Evolutionary conservation across 37 sponge, comb jelly and placozoan genomes (phyloP).

Genomic region (Hexactinellida sp.): DNA sequence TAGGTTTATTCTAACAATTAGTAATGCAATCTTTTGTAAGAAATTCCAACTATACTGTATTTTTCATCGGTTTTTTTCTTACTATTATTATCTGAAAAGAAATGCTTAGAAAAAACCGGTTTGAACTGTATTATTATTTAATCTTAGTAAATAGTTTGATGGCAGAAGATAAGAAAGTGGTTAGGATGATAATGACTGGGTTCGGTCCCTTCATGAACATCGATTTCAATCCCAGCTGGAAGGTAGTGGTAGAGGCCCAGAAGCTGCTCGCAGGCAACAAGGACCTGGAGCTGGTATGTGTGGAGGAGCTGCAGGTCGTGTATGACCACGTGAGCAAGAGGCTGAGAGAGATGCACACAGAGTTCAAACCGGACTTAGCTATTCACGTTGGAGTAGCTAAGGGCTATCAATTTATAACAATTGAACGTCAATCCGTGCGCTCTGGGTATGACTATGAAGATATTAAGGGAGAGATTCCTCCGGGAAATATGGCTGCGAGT

Average conservation of each 20-base stretch:
- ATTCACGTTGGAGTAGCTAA: conserved; percentile 3
- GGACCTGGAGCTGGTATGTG: neutral
- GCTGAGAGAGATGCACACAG: neutral
- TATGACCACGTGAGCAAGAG: neutral
- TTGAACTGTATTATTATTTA: too few relatives aligned
- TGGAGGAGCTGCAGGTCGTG: neutral
- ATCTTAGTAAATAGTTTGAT: neutral
- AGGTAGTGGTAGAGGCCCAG: neutral
- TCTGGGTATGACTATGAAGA: neutral
- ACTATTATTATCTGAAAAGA: too few relatives aligned
- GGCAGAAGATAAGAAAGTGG: neutral
- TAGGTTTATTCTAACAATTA: too few relatives aligned
- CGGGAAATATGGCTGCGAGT: neutral
- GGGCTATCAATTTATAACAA: neutral
- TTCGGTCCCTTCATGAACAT: conserved; percentile 11
- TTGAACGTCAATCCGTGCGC: neutral
- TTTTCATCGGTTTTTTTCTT: too few relatives aligned
- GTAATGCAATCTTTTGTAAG: too few relatives aligned
- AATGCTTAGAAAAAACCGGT: too few relatives aligned
- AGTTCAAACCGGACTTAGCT: conserved; percentile 12
- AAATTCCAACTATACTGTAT: too few relatives aligned
- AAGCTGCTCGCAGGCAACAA: neutral
- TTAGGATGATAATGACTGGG: neutral
- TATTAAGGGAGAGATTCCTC: neutral
- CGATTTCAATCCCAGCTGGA: neutral